Base-by-base conservation (phyloP, 2,113 vertebrate genomes). In the Parus major region DNA sequence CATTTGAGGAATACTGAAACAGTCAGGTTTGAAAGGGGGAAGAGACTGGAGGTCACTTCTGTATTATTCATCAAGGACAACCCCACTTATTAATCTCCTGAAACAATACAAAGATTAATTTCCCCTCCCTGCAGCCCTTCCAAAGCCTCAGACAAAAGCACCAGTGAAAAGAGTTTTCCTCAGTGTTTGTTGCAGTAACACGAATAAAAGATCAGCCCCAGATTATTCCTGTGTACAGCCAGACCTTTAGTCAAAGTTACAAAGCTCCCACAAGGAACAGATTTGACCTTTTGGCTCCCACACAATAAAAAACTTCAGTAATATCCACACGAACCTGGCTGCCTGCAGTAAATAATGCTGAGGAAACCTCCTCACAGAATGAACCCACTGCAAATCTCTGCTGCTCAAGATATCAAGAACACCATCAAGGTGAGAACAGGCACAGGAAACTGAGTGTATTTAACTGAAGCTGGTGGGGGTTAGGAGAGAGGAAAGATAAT, bases 51-150 rank as follows among this genome's bases (percentile, higher is more conserved):
- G 93, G 83, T 92, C 91, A 92, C 9, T 78, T 59, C 21, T 50
- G 35, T 60, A 59, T 72, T 81, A 79, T 33, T 88, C 31, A 36
- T 59, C 50, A 87, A 80, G 80, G 73, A 87, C 69, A 90, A 52
- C 13, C 33, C 29, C 39, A 82, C 35, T 86, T 90, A 79, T 12
- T 79, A 77, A 94, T 80, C 78, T 82, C 19, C 75, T 73, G 87
- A 83, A 94, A 88, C 55, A 91, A 88, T 14, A 36, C 12, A 14
- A 66, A 66, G 85, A 86, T 94, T 95, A 90, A 92, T 41, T 81
- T 75, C 53, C 68, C 90, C 73, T 83, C 88, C 68, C 61, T 85
- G 73, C 73, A 79, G 73, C 44, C 36, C 65, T 86, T 55, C 10
- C 53, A 77, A 35, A 87, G 65, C 20, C 70, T 82, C 81, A 25